These are phyloP conservation scores for Chiridota heheva DNA, from an alignment of 35 echinoderm and acorn worm species.

Conservation along the genomic window DNA sequence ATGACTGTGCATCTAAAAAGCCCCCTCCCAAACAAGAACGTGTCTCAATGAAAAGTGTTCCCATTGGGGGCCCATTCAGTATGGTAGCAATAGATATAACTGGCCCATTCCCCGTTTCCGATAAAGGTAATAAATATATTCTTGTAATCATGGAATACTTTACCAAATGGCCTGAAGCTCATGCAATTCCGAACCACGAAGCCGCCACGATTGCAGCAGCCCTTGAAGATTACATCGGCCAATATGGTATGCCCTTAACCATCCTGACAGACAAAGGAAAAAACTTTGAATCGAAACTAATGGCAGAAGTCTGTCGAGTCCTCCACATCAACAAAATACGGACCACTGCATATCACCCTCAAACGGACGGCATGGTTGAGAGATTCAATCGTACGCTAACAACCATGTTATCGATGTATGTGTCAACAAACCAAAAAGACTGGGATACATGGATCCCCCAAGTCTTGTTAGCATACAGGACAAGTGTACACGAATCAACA, in stretches of 20 bases:
- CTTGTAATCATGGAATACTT: conserved; percentile 48
- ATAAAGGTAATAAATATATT: conserved; percentile 28
- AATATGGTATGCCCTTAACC: conserved; percentile 50
- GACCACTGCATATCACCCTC: conserved; percentile 54
- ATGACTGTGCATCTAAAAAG: no score
- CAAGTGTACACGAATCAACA: background rate
- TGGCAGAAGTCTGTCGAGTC: conserved; percentile 26
- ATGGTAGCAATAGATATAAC: conserved; percentile 31
- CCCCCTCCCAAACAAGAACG: no score
- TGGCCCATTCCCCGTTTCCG: conserved; percentile 29
- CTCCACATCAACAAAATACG: conserved; percentile 27
- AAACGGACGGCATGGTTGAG: conserved; percentile 45
- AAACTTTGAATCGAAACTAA: conserved; percentile 55
- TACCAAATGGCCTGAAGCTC: conserved; percentile 55
- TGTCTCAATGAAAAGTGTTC: no score
- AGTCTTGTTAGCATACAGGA: background rate
- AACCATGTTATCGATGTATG: conserved; percentile 34
- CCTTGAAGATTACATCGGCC: conserved; percentile 60
- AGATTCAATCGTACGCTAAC: conserved; percentile 44
- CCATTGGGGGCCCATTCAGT: conserved; percentile 6
- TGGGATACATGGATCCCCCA: conserved; percentile 1
- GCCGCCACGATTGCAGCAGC: conserved; percentile 40
- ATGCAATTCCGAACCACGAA: conserved; percentile 45
- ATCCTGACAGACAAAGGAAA: conserved; percentile 57
- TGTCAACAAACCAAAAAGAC: background rate